A percentile compares a stretch with the other conserved stretches of the same genome.
Conservation (phyloP, 2,888 invertebrate species). For the Lochmaea capreae region DNA sequence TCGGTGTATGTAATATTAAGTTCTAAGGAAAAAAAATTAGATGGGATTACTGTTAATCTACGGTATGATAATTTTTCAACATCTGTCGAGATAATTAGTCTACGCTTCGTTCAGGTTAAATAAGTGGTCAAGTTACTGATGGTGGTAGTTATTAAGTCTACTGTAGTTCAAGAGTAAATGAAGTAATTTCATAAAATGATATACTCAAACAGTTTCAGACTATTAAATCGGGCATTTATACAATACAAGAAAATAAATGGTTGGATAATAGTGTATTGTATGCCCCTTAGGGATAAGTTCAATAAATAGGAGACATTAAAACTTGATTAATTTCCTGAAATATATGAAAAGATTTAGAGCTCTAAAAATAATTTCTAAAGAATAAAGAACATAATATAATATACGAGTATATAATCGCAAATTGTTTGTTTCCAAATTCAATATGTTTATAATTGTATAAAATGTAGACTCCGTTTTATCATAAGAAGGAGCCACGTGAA, state of each 20-base stretch:
- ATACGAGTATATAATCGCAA: no score
- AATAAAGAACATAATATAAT: no score
- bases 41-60: conserved; percentile 34
- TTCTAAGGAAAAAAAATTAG: conserved; percentile 28
- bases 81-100: conserved; percentile 22
- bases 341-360: no score
- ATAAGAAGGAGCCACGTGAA: no score
- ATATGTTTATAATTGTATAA: no score
- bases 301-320: no score
- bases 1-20: conserved; percentile 26
- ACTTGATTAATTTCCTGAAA: no score
- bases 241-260: background rate
- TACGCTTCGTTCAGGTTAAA: conserved; percentile 21
- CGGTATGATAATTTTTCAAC: conserved; percentile 30
- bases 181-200: background rate
- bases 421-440: no score
- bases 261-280: no score
- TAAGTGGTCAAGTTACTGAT: conserved; percentile 29
- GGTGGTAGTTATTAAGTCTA: conserved; percentile 13
- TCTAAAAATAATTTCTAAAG: no score
- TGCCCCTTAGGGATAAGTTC: no score
- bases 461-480: no score
- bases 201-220: background rate
- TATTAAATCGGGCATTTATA: background rate
- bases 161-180: background rate